These are phyloP conservation scores for Sciaenops ocellatus DNA, from an alignment of 2,797 vertebrate genomes.

Conservation along the genomic window DNA sequence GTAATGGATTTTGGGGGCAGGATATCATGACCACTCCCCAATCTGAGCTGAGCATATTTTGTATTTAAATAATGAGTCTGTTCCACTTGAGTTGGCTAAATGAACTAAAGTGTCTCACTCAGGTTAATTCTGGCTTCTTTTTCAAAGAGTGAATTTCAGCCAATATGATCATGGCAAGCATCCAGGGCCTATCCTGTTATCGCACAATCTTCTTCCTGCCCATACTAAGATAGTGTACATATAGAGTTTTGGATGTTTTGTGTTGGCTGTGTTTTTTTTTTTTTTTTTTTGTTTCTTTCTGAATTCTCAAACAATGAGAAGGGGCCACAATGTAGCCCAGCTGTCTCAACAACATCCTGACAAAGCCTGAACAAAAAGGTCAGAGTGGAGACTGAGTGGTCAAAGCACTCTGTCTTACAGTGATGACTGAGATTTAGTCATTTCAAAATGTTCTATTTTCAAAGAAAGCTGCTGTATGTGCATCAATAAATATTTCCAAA, in stretches of 20 bases:
- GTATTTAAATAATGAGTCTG: constrained; percentile 27
- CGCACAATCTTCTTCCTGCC: constrained; percentile 61
- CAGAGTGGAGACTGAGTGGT: constrained; percentile 41
- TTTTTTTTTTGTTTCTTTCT: constrained; percentile 59
- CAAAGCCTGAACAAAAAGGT: constrained; percentile 50
- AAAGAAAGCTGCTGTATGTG: background rate
- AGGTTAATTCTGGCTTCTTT: constrained; percentile 27
- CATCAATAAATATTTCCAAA: constrained; percentile 10
- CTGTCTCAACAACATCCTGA: constrained; percentile 79
- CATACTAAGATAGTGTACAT: constrained; percentile 52
- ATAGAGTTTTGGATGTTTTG: constrained; percentile 57
- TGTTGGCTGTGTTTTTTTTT: constrained; percentile 59
- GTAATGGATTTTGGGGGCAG: background rate
- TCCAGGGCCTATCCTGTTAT: constrained; percentile 72
- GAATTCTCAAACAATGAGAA: constrained; percentile 76
- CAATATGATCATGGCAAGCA: constrained; percentile 50
- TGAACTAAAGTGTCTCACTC: constrained; percentile 12
- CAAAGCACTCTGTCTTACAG: background rate
- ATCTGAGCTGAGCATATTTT: background rate
- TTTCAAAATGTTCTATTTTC: background rate
- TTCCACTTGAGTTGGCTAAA: constrained; percentile 18
- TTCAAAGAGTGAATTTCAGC: constrained; percentile 35
- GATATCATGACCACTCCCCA: background rate
- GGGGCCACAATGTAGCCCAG: constrained; percentile 43
- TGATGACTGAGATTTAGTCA: background rate